Percentiles rank a stretch among this genome's conserved stretches.
Evolutionary conservation across 2,888 invertebrate species (phyloP).

Genomic region (Dioctria rufipes): DNA sequence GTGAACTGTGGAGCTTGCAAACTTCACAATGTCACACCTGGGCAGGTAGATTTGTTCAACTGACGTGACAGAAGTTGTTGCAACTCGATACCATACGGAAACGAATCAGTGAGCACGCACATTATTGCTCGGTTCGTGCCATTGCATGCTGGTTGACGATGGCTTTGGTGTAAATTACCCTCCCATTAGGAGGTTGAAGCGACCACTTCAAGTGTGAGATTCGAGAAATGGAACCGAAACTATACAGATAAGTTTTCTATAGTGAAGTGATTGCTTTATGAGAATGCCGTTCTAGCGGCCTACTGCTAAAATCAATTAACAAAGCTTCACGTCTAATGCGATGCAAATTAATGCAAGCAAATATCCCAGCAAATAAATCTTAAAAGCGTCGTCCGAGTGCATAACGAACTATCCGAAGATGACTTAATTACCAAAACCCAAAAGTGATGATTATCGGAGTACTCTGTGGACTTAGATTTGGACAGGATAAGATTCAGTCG

Average conservation of each 20-base stretch:
- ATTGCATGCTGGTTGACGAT: constrained; percentile 50
- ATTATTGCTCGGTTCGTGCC: constrained; percentile 55
- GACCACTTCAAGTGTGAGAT: constrained; percentile 45
- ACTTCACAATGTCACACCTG: constrained; percentile 58
- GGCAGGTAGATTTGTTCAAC: constrained; percentile 53
- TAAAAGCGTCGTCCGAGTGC: not conserved
- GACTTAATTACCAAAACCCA: constrained; percentile 47
- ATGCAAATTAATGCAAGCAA: constrained; percentile 44
- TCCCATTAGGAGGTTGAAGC: constrained; percentile 44
- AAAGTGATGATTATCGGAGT: constrained; percentile 42
- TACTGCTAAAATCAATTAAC: constrained; percentile 39
- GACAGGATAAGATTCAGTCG: constrained; percentile 10
- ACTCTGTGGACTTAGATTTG: constrained; percentile 26
- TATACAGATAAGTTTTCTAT: not conserved
- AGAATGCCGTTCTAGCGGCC: not conserved
- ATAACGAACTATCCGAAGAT: constrained; percentile 29
- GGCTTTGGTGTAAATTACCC: constrained; percentile 49
- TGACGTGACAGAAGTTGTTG: constrained; percentile 58
- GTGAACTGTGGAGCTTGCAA: constrained; percentile 39
- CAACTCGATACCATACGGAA: constrained; percentile 57
- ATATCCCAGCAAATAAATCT: not conserved
- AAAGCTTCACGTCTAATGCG: constrained; percentile 34
- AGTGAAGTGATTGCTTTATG: not conserved
- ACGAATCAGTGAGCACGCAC: constrained; percentile 58
- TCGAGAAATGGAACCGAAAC: not conserved